Conservation (phyloP, 2,888 invertebrate species). For the Coelopa pilipes region DNA sequence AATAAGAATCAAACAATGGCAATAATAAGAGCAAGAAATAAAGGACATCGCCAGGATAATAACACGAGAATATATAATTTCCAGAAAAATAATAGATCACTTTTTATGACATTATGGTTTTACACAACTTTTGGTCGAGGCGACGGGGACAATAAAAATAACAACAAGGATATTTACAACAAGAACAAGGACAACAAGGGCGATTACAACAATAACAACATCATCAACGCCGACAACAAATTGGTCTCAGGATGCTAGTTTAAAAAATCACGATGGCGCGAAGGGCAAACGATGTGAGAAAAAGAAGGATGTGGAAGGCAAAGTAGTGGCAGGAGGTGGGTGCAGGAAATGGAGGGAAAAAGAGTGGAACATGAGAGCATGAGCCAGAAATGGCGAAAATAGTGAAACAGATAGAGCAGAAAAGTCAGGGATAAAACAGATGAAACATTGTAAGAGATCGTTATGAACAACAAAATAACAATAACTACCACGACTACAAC, state of each 20-base stretch:
- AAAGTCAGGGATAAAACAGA: neutral
- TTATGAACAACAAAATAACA: neutral
- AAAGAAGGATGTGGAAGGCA: too few species aligned
- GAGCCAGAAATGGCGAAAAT: too few species aligned
- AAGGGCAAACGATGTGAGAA: too few species aligned
- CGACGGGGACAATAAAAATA: slow-evolving; percentile 13
- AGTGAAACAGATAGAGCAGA: too few species aligned
- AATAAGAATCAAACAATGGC: slow-evolving; percentile 18
- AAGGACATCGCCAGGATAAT: too few species aligned
- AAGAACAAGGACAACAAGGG: slow-evolving; percentile 3
- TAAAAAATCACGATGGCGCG: neutral
- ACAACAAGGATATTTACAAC: slow-evolving; percentile 2
- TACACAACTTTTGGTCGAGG: neutral
- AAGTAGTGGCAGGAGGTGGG: neutral
- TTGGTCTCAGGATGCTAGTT: slow-evolving; percentile 21
- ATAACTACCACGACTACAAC: too few species aligned
- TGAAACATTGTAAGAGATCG: neutral
- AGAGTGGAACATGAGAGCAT: neutral
- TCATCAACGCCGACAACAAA: neutral
- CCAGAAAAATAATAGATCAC: too few species aligned
- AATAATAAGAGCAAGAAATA: slow-evolving; percentile 6
- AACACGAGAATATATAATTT: too few species aligned
- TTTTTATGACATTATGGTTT: too few species aligned
- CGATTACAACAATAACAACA: neutral
- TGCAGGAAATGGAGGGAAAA: neutral